Evolutionary conservation across 2,888 invertebrate genomes (phyloP).

Genomic region (Notodonta dromedarius): DNA sequence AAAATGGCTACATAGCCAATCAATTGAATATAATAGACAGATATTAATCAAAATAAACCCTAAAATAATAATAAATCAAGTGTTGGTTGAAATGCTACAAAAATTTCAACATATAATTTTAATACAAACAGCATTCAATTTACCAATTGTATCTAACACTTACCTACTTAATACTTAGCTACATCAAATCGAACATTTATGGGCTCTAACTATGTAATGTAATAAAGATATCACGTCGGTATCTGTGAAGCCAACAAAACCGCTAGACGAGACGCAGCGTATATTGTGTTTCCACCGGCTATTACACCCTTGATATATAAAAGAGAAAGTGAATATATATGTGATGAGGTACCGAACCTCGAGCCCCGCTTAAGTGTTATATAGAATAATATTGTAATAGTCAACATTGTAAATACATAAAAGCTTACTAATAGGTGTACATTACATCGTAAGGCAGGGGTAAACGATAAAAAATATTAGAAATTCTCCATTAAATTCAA

Average conservation of each 20-base stretch:
- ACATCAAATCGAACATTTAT: conserved; percentile 71
- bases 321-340: conserved; percentile 23
- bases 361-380: conserved; percentile 53
- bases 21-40: conserved; percentile 9
- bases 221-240: conserved; percentile 46
- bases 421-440: conserved; percentile 72
- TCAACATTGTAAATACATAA: conserved; percentile 82
- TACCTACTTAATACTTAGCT: conserved; percentile 64
- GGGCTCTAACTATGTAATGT: conserved; percentile 49
- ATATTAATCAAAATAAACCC: conserved; percentile 9
- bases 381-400: conserved; percentile 72
- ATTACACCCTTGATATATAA: conserved; percentile 19
- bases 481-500: conserved; percentile 51
- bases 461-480: conserved; percentile 77
- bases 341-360: conserved; percentile 43
- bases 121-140: conserved; percentile 51
- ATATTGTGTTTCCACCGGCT: conserved; percentile 34
- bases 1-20: conserved; percentile 3
- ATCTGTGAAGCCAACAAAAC: conserved; percentile 41
- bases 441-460: conserved; percentile 69
- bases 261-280: conserved; percentile 22
- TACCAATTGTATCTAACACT: conserved; percentile 70
- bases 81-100: conserved; percentile 27
- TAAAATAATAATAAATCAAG: conserved; percentile 17
- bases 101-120: conserved; percentile 26